Evolutionary conservation across 2,797 vertebrate species (phyloP).

Genomic region (Coendou prehensilis): DNA sequence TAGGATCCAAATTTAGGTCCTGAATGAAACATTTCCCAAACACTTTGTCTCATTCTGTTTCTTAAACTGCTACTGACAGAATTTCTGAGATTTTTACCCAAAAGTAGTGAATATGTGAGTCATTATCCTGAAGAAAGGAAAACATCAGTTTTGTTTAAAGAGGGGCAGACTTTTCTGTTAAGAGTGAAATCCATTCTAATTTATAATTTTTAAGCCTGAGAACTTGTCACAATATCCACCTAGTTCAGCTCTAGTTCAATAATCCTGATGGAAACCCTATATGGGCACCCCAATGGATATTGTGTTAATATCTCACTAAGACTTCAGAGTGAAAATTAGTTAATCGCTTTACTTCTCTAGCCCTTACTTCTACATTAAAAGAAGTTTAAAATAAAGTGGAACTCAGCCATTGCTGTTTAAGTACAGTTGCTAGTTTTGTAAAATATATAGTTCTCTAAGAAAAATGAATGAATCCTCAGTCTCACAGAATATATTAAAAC

Average conservation of each 20-base stretch:
- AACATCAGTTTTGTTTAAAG: background rate
- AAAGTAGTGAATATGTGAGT: background rate
- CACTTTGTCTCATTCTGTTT: background rate
- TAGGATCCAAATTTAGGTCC: conserved; percentile 56
- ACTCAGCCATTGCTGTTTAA: background rate
- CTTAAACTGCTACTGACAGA: background rate
- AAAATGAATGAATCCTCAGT: conserved; percentile 19
- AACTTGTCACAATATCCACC: background rate
- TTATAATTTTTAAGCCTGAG: background rate
- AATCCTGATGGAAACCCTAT: background rate
- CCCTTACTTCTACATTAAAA: background rate
- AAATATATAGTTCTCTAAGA: background rate
- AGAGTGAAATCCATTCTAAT: background rate
- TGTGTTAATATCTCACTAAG: background rate
- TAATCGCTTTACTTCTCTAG: background rate
- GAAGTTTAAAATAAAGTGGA: background rate
- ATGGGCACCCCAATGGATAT: background rate
- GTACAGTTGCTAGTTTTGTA: background rate
- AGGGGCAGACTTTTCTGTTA: background rate
- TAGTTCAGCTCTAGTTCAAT: background rate
- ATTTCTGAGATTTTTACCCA: conserved; percentile 24
- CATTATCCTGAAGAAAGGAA: background rate
- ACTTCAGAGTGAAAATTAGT: background rate
- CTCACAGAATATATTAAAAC: conserved; percentile 20
- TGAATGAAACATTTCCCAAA: conserved; percentile 51